A percentile compares a stretch with the other conserved stretches of the same genome.
Evolutionary conservation across 2,113 vertebrate species (phyloP).

Genomic region (Pogonocichla stellata): DNA sequence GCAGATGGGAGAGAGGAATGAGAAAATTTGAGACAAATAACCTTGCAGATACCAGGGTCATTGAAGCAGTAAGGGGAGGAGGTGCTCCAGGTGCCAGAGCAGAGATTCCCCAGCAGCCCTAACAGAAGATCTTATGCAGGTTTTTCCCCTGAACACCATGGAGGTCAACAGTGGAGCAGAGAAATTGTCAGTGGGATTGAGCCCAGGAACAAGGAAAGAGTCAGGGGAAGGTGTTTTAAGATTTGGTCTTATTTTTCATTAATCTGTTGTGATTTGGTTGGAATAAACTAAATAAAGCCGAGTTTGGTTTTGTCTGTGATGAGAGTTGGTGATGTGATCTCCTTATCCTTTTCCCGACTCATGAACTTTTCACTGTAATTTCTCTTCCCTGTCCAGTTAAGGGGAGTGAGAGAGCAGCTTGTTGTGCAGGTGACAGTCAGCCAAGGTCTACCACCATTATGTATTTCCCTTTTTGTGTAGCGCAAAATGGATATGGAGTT

Average conservation of each 20-base stretch:
- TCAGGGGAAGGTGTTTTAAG: not conserved
- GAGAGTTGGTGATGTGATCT: not conserved
- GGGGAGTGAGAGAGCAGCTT: accelerated
- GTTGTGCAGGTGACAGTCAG: not conserved
- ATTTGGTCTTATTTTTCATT: not conserved
- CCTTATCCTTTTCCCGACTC: accelerated
- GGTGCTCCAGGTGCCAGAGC: accelerated
- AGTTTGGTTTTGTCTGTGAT: not conserved
- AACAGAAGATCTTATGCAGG: accelerated
- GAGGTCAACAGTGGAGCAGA: not conserved
- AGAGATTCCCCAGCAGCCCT: not conserved
- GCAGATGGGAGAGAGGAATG: not conserved
- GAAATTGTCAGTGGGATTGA: not conserved
- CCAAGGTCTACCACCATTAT: not conserved
- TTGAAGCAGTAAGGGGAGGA: not conserved
- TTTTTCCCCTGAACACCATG: not conserved
- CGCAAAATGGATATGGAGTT: not conserved
- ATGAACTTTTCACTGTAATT: not conserved
- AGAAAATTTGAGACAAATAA: not conserved
- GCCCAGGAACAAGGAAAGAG: not conserved
- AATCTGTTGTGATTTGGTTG: not conserved
- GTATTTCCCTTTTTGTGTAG: not conserved
- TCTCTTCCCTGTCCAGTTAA: not conserved
- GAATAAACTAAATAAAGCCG: not conserved
- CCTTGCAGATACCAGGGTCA: not conserved